A percentile compares a stretch with the other conserved stretches of the same genome.
These are phyloP conservation scores for Xyrichtys novacula DNA, from an alignment of 2,797 vertebrate species.

Conservation along the genomic window DNA sequence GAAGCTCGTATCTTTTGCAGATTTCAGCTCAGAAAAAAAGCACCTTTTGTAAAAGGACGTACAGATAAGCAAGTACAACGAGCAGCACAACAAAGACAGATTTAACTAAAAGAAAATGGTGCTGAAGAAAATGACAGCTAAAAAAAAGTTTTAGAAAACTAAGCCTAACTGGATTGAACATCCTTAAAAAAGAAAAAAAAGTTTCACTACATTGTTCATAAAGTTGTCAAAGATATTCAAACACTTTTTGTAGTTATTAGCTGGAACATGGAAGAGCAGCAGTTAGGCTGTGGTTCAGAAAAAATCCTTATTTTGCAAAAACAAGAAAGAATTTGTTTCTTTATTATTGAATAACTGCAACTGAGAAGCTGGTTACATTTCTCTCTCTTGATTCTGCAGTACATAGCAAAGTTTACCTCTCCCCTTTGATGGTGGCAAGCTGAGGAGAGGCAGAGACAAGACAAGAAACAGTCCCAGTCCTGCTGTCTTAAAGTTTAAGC, in stretches of 20 bases:
- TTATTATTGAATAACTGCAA: too few species aligned
- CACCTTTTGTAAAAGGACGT: too few species aligned
- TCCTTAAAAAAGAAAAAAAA: too few species aligned
- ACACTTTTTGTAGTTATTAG: too few species aligned
- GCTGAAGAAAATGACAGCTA: background rate
- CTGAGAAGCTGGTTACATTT: background rate
- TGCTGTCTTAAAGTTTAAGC: conserved; percentile 62
- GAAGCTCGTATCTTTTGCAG: conserved; percentile 1
- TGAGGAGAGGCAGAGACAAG: conserved; percentile 41
- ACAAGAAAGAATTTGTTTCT: too few species aligned
- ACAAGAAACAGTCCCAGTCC: conserved; percentile 65
- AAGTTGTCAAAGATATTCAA: too few species aligned
- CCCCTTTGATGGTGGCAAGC: conserved; percentile 47
- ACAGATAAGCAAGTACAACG: background rate
- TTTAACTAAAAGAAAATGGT: background rate
- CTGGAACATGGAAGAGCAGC: too few species aligned
- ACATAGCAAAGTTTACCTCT: background rate
- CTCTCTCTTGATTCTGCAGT: background rate
- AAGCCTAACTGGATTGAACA: too few species aligned
- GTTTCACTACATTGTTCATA: too few species aligned
- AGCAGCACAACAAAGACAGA: background rate
- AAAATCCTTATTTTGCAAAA: too few species aligned
- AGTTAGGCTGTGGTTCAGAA: too few species aligned
- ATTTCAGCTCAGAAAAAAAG: background rate
- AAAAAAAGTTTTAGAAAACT: too few species aligned